A percentile compares a stretch with the other conserved stretches of the same genome.
These are phyloP conservation scores for Latheticus oryzae DNA, from an alignment of 2,888 invertebrate genomes.

Conservation along the genomic window DNA sequence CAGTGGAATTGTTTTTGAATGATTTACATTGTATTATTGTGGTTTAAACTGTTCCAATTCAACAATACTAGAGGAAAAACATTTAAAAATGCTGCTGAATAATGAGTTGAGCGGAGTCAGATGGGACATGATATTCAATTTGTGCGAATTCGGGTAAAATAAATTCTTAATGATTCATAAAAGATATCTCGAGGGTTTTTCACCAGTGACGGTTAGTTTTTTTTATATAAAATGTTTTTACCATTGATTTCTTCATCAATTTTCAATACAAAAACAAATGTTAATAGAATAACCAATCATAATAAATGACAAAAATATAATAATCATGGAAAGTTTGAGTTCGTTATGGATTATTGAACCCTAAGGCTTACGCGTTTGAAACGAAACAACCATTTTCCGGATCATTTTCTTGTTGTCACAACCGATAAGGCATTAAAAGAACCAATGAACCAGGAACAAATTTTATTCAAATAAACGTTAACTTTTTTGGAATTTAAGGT, in stretches of 20 bases:
- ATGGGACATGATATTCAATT: slow-evolving; percentile 7
- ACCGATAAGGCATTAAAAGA: not conserved
- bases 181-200: not conserved
- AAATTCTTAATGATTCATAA: slow-evolving; percentile 5
- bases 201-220: not conserved
- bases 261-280: too few species aligned
- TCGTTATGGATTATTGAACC: not conserved
- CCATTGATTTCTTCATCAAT: too few species aligned
- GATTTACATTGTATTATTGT: not conserved
- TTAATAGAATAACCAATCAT: not conserved
- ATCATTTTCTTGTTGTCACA: slow-evolving; percentile 5
- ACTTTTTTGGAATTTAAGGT: too few species aligned
- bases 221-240: too few species aligned
- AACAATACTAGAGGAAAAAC: slow-evolving; percentile 1
- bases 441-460: not conserved
- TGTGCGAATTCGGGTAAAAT: not conserved
- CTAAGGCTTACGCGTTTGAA: not conserved
- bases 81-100: not conserved
- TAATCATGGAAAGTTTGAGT: slow-evolving; percentile 1
- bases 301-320: slow-evolving; percentile 5
- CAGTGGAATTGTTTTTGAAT: slow-evolving; percentile 4
- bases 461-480: too few species aligned
- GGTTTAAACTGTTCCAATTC: not conserved
- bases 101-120: not conserved
- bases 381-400: slow-evolving; percentile 4